Conservation (phyloP, 2,113 vertebrate species). For the Ciconia stormi region DNA sequence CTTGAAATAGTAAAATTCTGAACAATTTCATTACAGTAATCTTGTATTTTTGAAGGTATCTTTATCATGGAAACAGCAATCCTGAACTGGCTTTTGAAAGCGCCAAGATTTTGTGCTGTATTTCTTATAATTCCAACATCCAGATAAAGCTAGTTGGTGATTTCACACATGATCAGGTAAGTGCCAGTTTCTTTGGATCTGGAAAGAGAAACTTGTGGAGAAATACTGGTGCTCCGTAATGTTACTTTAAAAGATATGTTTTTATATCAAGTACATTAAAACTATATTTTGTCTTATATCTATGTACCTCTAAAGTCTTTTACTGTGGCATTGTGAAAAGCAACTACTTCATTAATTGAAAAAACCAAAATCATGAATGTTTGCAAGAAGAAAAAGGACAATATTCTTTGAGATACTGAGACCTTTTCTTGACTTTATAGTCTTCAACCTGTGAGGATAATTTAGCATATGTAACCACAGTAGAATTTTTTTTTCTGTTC, state of each 20-base stretch:
- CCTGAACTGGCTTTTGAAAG: conserved; percentile 94
- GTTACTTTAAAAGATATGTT: background rate
- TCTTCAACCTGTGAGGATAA: background rate
- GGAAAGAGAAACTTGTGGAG: background rate
- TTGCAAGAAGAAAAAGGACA: background rate
- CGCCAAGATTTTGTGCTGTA: conserved; percentile 92
- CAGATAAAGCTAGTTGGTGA: conserved; percentile 93
- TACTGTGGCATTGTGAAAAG: background rate
- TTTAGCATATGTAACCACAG: background rate
- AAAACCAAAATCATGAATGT: background rate
- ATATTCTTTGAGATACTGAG: background rate
- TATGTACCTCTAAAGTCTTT: background rate
- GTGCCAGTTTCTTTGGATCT: background rate
- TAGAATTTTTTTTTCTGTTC: background rate
- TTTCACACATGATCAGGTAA: conserved; percentile 94
- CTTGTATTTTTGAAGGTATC: conserved; percentile 80
- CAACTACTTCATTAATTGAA: background rate
- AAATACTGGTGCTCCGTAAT: background rate
- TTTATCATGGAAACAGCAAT: conserved; percentile 91
- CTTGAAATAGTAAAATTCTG: background rate
- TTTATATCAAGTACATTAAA: background rate
- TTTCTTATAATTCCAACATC: conserved; percentile 93
- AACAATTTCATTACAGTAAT: background rate
- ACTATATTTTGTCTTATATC: background rate
- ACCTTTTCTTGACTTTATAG: background rate